phyloP scores from a whole-genome alignment of 2,797 vertebrate species.

The Arremon brunneinucha region DNA sequence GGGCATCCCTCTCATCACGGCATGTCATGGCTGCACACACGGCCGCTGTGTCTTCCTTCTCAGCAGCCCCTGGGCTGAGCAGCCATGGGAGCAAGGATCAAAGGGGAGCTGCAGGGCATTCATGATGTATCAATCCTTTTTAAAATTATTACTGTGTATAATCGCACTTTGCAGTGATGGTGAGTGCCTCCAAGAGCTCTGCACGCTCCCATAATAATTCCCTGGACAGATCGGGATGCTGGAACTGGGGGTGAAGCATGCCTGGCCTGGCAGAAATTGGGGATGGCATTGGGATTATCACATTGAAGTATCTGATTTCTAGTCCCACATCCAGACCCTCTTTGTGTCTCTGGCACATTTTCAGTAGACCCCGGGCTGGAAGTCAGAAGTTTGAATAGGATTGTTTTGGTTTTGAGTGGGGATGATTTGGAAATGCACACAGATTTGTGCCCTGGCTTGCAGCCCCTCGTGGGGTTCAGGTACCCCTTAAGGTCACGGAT shows the following conservation, averaged over 20 bases:
- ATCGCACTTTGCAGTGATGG: accelerated
- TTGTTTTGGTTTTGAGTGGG: not conserved
- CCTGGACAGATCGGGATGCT: not conserved
- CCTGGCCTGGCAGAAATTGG: not conserved
- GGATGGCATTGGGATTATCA: not conserved
- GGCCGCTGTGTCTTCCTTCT: accelerated
- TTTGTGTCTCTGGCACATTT: not conserved
- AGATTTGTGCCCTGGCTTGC: not conserved
- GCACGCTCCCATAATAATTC: not conserved
- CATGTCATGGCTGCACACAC: accelerated
- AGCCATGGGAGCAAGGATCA: not conserved
- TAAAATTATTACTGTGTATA: not conserved
- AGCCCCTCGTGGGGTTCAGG: accelerated
- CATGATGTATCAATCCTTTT: not conserved
- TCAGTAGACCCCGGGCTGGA: not conserved
- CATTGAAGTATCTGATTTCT: not conserved
- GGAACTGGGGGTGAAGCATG: not conserved
- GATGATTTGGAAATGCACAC: not conserved
- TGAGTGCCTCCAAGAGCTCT: not conserved
- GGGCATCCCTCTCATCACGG: not conserved
- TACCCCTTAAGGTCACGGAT: not conserved
- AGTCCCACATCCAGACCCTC: not conserved
- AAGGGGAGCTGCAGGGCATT: not conserved
- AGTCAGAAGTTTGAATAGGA: not conserved
- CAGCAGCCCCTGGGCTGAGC: not conserved